Conservation (phyloP, 2,888 invertebrate genomes). For the Platycnemis pennipes region DNA sequence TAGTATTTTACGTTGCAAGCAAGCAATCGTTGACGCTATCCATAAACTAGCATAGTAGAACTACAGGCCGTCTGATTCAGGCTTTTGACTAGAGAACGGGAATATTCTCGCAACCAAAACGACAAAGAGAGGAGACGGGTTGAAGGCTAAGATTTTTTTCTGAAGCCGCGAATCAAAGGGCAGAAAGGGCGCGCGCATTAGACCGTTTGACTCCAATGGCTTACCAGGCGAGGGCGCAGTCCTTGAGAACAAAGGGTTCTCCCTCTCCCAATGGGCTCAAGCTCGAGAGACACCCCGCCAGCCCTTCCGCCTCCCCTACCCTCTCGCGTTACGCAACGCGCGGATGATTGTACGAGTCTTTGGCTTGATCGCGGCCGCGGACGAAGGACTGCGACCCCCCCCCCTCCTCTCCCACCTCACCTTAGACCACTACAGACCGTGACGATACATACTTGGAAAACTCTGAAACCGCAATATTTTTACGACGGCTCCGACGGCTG, state of each 20-base stretch:
- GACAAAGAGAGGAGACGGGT: not conserved
- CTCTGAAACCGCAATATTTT: slow-evolving; percentile 7
- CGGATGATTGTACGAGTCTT: not conserved
- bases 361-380: not conserved
- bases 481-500: no score
- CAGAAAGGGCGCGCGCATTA: not conserved
- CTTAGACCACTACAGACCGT: not conserved
- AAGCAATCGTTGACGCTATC: no score
- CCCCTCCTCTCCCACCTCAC: not conserved
- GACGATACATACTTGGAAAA: slow-evolving; percentile 32
- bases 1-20: no score
- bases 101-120: not conserved
- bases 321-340: slow-evolving; percentile 51
- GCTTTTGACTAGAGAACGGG: no score
- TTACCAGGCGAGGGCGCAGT: slow-evolving; percentile 13
- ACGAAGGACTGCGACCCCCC: not conserved
- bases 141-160: not conserved
- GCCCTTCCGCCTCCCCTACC: slow-evolving; percentile 45
- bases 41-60: no score
- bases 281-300: not conserved
- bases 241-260: not conserved
- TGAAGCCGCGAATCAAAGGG: not conserved
- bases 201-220: not conserved
- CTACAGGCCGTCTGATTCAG: not conserved
- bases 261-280: no score